These are phyloP conservation scores for Temnothorax longispinosus DNA, from an alignment of 1,140 invertebrate genomes.

Conservation along the genomic window DNA sequence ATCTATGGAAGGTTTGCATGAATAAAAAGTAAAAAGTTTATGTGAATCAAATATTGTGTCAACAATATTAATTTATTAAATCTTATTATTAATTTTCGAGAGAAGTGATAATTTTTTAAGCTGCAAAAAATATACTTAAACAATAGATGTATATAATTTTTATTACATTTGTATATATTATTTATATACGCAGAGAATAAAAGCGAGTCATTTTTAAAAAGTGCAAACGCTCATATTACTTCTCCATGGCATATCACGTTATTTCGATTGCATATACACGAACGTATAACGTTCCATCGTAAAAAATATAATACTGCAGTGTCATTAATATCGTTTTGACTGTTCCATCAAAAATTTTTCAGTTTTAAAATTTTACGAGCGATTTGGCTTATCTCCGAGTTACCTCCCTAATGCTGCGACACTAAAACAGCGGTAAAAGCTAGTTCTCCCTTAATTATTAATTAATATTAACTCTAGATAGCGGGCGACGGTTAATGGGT, in stretches of 20 bases:
- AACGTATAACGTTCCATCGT: neutral
- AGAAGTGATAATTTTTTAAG: neutral
- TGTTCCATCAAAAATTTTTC: conserved; percentile 14
- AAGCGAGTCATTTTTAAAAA: neutral
- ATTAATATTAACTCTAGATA: conserved; percentile 24
- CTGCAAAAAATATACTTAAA: neutral
- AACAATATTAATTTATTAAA: neutral
- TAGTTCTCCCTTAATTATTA: conserved; percentile 33
- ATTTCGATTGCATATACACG: neutral
- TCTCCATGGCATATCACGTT: neutral
- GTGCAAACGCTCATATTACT: neutral
- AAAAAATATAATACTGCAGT: neutral
- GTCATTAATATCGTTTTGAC: conserved; percentile 43
- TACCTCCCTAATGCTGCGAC: neutral
- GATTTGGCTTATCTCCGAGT: conserved; percentile 29
- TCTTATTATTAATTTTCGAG: neutral
- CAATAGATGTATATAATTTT: neutral
- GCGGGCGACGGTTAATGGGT: neutral
- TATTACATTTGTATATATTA: neutral
- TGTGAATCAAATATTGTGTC: neutral
- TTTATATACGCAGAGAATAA: conserved; percentile 24
- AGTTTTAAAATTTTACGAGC: conserved; percentile 26
- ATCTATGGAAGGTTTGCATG: neutral
- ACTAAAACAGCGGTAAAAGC: conserved; percentile 23
- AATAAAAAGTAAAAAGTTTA: no score